A percentile compares a stretch with the other conserved stretches of the same genome.
These are phyloP conservation scores for Dioctria rufipes DNA, from an alignment of 2,888 invertebrate species.

Conservation along the genomic window DNA sequence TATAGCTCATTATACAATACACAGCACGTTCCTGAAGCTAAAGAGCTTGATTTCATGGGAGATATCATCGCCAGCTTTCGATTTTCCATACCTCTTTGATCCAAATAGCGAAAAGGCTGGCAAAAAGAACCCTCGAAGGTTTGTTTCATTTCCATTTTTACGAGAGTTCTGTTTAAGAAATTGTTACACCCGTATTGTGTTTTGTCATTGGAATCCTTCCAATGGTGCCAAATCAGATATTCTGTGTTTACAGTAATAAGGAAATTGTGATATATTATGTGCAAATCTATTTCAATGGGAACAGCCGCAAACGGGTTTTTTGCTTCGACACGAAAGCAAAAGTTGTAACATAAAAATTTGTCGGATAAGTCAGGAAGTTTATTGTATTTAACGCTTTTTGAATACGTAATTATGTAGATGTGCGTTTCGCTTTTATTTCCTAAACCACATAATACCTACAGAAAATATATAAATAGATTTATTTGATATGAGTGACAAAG, in stretches of 20 bases:
- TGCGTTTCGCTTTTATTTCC: too few species aligned
- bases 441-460: too few species aligned
- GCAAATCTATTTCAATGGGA: conserved; percentile 7
- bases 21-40: conserved; percentile 4
- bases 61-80: neutral
- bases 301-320: neutral
- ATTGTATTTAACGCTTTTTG: too few species aligned
- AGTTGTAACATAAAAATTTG: neutral
- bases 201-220: neutral
- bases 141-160: conserved; percentile 29
- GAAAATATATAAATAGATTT: too few species aligned
- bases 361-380: too few species aligned
- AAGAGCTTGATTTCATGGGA: neutral
- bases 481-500: too few species aligned
- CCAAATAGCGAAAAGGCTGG: neutral
- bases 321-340: neutral
- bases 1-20: neutral
- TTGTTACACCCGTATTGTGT: conserved; percentile 15
- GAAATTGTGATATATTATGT: neutral
- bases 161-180: conserved; percentile 15
- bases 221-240: neutral
- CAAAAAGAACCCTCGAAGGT: conserved; percentile 5
- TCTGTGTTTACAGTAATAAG: neutral
- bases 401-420: too few species aligned
- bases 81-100: neutral